Evolutionary conservation across 2,113 vertebrate genomes (phyloP), one percentile per base, ranked within the genome.

Genomic region (Athene cunicularia): DNA sequence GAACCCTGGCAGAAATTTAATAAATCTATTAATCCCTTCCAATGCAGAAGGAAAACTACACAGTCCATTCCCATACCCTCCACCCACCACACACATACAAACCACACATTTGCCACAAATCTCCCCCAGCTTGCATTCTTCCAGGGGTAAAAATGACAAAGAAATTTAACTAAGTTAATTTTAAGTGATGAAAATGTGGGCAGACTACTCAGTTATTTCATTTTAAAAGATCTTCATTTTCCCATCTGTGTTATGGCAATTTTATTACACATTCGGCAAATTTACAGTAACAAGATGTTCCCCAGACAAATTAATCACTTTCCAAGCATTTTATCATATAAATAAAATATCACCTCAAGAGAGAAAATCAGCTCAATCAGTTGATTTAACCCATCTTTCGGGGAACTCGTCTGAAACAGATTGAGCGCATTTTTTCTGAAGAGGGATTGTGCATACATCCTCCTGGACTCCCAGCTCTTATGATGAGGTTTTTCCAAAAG

Each of bases 201-300:
- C 82, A 93, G 95, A 95, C 80, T 94, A 93, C 82, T 90, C 84
- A 87, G 95, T 97, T 96, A 96, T 94, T 96, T 97, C 43, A 56
- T 93, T 97, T 94, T 94, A 94, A 95, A 93, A 98, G 98, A 98
- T 98, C 97, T 98, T 98, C 97, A 97, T 98, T 98, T 98, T 98
- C 97, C 98, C 98, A 99, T 98, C 98, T 98, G 98, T 98, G 97
- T 98, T 98, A 98, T 98, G 98, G 98, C 98, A 98, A 98, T 99
- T 99, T 99, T 99, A 99, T 99, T 98, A 98, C 98, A 98, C 97
- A 98, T 98, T 98, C 98, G 98, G 98, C 98, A 98, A 99, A 99
- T 98, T 98, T 98, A 99, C 97, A 99, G 98, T 98, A 98, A 98
- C 97, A 98, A 98, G 97, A 98, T 97, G 97, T 97, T 98, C 98